Base-by-base conservation (phyloP, 2,888 invertebrate species). In the Drosophila seclusa region DNA sequence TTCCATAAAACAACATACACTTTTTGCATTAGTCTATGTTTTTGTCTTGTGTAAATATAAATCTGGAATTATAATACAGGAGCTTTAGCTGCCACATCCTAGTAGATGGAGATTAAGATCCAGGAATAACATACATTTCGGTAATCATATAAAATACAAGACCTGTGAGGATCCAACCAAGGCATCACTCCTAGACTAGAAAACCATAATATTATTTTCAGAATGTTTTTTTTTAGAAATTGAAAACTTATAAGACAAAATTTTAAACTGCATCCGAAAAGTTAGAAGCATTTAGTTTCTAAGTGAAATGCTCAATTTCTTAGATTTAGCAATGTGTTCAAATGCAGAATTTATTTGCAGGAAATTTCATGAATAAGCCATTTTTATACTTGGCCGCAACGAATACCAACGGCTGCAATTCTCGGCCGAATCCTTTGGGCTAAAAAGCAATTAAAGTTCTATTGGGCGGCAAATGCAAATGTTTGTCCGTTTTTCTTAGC, bases 401-500 rank as follows among this genome's bases (percentile, higher is more conserved):
- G 40, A 31, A 52, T 31, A 34, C 29, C 59, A 50, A 18, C 40
- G 67, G 4, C 16, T 64, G 58, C 53, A 76, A 40, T 45, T 38
- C 40, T 50, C 49, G 48, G 49, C 24, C 36, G 11, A 60, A 73
- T 45, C 40, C 53, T 63, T 59, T 68, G 58, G 53, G 54, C 29
- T 5, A 13, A 57, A 68, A 79, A 87, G 80, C 88, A 86, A 89
- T 86, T 86, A 89, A 89, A 89, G 82, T 86, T 89, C 69, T 85
- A 89, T 85, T 89, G 84, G 85, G 82, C 87, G 86, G 72, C 82
- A 85, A 86, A 86, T 87, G 85, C 85, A 80, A 85, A 84, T 85
- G 68, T 64, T 63, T 57, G 48, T 31, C 69, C 59, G 69, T 69
- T 79, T 58, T 59, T 59, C 57, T 58, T 53, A 55, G 74, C 65